Conservation (phyloP, 30 jellyfish, hydroid and myxozoan genomes). For the Aurelia sp. region DNA sequence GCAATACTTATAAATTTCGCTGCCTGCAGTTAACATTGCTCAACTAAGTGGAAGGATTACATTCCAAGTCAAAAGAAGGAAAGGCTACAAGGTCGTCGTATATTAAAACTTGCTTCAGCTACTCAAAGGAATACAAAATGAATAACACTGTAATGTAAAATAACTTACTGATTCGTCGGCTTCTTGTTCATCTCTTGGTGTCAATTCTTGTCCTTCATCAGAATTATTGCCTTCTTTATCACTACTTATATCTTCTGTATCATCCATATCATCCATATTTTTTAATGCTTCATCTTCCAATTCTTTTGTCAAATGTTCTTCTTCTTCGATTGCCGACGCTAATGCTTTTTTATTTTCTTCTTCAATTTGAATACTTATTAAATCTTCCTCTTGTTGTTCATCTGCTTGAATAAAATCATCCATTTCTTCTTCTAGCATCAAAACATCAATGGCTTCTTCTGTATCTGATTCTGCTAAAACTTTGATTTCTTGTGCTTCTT, state of each 20-base stretch:
- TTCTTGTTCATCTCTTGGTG: conserved; percentile 80
- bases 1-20: no score
- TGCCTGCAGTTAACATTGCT: no score
- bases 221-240: conserved; percentile 81
- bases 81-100: no score
- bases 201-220: conserved; percentile 69
- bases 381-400: conserved; percentile 79
- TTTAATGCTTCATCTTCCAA: conserved; percentile 94
- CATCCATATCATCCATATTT: conserved; percentile 83
- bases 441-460: conserved; percentile 31
- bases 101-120: neutral
- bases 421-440: conserved; percentile 48
- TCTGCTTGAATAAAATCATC: conserved; percentile 25
- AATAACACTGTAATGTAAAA: neutral
- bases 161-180: conserved; percentile 81
- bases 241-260: conserved; percentile 79
- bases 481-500: neutral
- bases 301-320: conserved; percentile 89
- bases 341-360: conserved; percentile 93
- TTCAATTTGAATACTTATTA: conserved; percentile 69
- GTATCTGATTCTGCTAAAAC: neutral
- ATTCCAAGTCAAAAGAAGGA: no score
- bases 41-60: no score
- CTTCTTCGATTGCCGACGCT: conserved; percentile 97
- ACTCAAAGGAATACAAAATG: neutral